Base-by-base conservation (phyloP, 2,113 vertebrate genomes). In the Cyrtonyx montezumae region DNA sequence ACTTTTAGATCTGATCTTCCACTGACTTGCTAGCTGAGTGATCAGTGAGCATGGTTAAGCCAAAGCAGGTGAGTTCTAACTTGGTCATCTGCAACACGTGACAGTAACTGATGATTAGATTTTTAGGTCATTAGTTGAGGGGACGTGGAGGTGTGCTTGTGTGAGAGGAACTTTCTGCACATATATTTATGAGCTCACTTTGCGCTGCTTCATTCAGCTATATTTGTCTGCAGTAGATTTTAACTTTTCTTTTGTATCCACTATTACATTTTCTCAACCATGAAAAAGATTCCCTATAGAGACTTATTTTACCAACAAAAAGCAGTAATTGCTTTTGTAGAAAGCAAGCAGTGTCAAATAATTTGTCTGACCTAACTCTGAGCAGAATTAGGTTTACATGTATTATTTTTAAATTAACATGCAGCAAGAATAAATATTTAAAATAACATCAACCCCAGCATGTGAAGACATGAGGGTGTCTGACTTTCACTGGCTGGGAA, bases 121-220 rank as follows among this genome's bases (percentile, higher is more conserved):
- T 56, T 67, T 76, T 49, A 25, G 1, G 0, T 48, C 43, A 76
- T 2, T 40, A 71, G 4, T 17, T 14, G 9, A 22, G 23, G 34
- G 34, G n/a, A 13, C 12, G 6, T 0, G 2, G 51, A 9, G 51
- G 26, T 53, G 51, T 53, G 14, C 51, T 53, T 53, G 26, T 37
- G 13, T 51, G 15, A 67, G 23, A 40, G 51, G 28, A 53, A 16
- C 49, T 58, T 20, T 26, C 63, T 36, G 9, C 30, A 18, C 2
- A 0, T 4, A 3, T 8, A 19, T 22, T 62, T 8, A 4, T 25
- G 32, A 75, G 9, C 46, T 37, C 1, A 1, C n/a, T 53, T 28
- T 79, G 28, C 3, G 1, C 7, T 36, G 40, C n/a, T 69, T 61
- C 21, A 8, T 20, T 79, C 34, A 20, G 9, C 51, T 51, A 16